A percentile compares a stretch with the other conserved stretches of the same genome.
Conservation (phyloP, 1,140 invertebrate genomes). For the Melipona quadrifasciata region DNA sequence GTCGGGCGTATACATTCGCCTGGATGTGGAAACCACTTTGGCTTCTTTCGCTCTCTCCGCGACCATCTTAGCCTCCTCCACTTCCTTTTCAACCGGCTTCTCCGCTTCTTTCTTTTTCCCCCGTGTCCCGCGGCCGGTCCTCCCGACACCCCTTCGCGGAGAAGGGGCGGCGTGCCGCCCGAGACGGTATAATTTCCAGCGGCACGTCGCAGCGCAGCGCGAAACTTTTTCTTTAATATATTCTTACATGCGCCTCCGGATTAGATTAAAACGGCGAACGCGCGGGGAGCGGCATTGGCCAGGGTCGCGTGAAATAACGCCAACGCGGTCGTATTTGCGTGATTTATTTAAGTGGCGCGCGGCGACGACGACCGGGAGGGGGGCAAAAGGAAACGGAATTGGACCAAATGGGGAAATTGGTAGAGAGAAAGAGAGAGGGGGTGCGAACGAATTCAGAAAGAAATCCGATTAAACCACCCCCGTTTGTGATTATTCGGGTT, state of each 20-base stretch:
- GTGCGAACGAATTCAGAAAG: background rate
- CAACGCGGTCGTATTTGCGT: constrained; percentile 77
- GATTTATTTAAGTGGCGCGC: constrained; percentile 77
- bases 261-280: constrained; percentile 81
- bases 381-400: constrained; percentile 43
- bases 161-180: constrained; percentile 1
- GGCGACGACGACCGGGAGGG: background rate
- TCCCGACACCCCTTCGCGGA: background rate
- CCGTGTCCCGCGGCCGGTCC: background rate
- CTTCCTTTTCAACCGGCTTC: background rate
- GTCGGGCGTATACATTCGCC: background rate
- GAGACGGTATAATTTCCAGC: constrained; percentile 74
- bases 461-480: constrained; percentile 53
- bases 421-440: constrained; percentile 6
- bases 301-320: constrained; percentile 59
- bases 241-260: constrained; percentile 80
- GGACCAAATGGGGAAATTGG: constrained; percentile 11
- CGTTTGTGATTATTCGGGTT: constrained; percentile 73
- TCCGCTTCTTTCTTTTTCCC: background rate
- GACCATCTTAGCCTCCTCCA: background rate
- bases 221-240: constrained; percentile 81
- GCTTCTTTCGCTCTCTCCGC: constrained; percentile 4
- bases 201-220: constrained; percentile 70
- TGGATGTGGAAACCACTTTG: constrained; percentile 57
- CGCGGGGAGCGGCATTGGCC: constrained; percentile 44